Conservation (phyloP, 1,140 invertebrate genomes). For the Campoletis sonorensis region DNA sequence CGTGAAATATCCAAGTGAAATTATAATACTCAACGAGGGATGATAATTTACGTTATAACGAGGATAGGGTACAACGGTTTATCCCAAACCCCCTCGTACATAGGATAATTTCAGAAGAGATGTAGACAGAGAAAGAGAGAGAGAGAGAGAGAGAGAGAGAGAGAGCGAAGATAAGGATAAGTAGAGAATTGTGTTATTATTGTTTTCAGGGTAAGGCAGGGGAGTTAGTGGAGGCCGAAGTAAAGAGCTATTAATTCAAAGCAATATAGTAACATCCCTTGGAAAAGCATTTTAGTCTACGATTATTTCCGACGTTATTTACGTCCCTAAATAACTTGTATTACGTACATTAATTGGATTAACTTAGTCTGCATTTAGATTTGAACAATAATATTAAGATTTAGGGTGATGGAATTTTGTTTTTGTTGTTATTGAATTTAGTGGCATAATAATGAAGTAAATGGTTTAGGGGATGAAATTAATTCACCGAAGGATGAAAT, state of each 20-base stretch:
- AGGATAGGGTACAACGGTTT: background rate
- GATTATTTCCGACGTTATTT: slow-evolving; percentile 1
- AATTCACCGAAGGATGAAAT: too few relatives aligned
- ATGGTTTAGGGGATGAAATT: too few relatives aligned
- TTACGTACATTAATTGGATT: background rate
- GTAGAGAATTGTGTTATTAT: slow-evolving; percentile 23
- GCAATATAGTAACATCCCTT: background rate
- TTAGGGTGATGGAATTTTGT: background rate
- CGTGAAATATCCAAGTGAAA: background rate
- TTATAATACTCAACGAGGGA: slow-evolving; percentile 8
- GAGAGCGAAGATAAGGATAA: background rate
- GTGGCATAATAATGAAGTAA: too few relatives aligned
- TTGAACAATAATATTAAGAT: background rate
- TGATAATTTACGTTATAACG: slow-evolving; percentile 21
- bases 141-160: background rate
- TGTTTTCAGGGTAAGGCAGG: background rate
- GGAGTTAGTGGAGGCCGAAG: background rate
- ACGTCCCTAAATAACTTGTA: background rate
- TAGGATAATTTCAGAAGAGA: background rate
- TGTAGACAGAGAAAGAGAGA: background rate
- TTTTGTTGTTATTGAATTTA: background rate
- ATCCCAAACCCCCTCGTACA: background rate
- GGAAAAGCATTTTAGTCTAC: background rate
- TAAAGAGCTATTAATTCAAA: slow-evolving; percentile 4
- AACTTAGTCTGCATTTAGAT: background rate